Percentiles rank a stretch among this genome's conserved stretches.
Conservation (phyloP, 1,140 invertebrate genomes). For the Drosophila mayri region DNA sequence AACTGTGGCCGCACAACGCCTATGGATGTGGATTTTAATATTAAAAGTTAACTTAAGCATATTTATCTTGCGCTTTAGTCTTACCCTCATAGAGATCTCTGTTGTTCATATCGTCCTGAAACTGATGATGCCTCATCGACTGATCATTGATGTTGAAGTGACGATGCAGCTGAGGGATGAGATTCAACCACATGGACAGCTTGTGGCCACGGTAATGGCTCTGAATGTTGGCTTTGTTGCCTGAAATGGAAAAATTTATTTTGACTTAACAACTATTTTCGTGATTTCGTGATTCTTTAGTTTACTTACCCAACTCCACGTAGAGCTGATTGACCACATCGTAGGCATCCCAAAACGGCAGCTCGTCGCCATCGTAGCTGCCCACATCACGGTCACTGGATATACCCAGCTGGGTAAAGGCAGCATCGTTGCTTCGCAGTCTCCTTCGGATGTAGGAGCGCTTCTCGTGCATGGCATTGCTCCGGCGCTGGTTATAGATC, state of each 20-base stretch:
- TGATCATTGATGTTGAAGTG: conserved; percentile 90
- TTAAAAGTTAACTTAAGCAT: not conserved
- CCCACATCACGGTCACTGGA: conserved; percentile 49
- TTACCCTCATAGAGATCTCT: conserved; percentile 78
- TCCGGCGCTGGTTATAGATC: conserved; percentile 78
- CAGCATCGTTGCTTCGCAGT: conserved; percentile 68
- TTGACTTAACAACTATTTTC: not conserved
- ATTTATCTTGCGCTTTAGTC: not conserved
- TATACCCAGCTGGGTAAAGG: conserved; percentile 40
- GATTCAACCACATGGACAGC: conserved; percentile 96
- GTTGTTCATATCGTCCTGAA: conserved; percentile 87
- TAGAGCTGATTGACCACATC: conserved; percentile 95
- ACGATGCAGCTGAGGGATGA: conserved; percentile 94
- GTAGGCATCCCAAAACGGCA: conserved; percentile 94
- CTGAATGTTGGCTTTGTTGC: conserved; percentile 89
- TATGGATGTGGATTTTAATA: conserved; percentile 55
- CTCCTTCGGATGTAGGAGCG: conserved; percentile 65
- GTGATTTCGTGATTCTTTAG: not conserved
- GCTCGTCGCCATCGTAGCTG: conserved; percentile 75
- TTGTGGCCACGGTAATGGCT: conserved; percentile 96
- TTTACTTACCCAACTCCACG: conserved; percentile 89
- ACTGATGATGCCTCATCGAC: conserved; percentile 92
- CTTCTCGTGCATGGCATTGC: conserved; percentile 76
- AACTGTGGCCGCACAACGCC: conserved; percentile 86
- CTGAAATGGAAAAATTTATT: conserved; percentile 77